Evolutionary conservation across 1,140 invertebrate species (phyloP).

Genomic region (Diabrotica undecimpunctata): DNA sequence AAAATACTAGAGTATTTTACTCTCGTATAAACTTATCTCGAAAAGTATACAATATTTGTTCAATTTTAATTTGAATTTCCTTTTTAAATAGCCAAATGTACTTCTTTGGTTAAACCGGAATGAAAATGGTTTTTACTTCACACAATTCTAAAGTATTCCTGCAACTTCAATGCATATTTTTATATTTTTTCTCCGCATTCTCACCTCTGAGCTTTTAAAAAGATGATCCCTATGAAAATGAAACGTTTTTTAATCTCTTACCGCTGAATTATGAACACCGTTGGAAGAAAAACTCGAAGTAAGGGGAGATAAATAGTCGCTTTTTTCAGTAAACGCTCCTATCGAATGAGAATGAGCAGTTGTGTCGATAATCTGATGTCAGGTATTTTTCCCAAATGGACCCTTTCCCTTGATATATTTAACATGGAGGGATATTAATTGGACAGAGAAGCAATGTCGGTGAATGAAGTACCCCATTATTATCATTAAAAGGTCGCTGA

Average conservation of each 20-base stretch:
- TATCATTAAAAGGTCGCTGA: too few species aligned
- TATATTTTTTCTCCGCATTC: neutral
- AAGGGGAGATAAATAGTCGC: neutral
- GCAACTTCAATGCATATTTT: neutral
- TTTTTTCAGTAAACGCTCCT: neutral
- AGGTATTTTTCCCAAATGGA: conserved; percentile 2
- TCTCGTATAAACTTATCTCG: too few species aligned
- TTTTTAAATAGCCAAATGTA: too few species aligned
- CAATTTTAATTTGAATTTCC: too few species aligned
- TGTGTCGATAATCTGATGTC: neutral
- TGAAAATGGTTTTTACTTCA: too few species aligned
- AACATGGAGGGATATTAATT: neutral
- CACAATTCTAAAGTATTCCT: too few species aligned
- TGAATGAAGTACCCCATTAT: too few species aligned
- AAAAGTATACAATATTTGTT: too few species aligned
- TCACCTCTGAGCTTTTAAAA: neutral
- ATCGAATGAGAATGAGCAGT: conserved; percentile 2
- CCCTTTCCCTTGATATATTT: neutral
- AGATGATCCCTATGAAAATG: neutral
- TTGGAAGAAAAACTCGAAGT: neutral
- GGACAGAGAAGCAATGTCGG: neutral
- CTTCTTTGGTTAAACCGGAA: too few species aligned
- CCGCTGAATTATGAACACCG: neutral
- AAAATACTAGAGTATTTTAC: too few species aligned
- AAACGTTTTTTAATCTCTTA: neutral